Percentiles rank a stretch among this genome's conserved stretches.
phyloP scores from a whole-genome alignment of 2,113 vertebrate genomes.

The Eurystomus gularis region DNA sequence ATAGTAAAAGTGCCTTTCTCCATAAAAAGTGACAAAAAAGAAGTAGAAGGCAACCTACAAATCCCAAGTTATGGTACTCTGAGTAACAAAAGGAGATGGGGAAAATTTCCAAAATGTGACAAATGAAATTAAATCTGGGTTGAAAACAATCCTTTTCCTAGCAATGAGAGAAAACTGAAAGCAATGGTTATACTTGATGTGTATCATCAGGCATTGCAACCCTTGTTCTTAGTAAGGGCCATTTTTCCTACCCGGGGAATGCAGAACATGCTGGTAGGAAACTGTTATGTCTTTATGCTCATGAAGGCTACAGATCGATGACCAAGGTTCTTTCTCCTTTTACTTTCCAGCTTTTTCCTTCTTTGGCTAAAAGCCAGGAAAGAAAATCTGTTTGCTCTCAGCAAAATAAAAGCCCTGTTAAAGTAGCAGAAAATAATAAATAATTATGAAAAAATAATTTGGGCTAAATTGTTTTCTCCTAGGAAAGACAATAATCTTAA shows the following conservation, averaged over 20 bases:
- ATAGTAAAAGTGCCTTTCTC: not conserved
- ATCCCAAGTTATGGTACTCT: not conserved
- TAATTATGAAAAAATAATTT: not conserved
- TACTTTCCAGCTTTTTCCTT: not conserved
- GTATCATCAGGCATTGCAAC: not conserved
- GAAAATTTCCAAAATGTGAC: not conserved
- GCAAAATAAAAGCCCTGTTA: not conserved
- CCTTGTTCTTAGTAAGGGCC: not conserved
- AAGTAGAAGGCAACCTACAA: not conserved
- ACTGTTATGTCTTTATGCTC: not conserved
- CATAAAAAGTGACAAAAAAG: not conserved
- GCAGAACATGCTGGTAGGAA: not conserved
- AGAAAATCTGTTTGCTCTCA: not conserved
- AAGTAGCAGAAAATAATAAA: not conserved
- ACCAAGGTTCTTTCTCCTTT: not conserved
- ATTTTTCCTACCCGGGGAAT: not conserved
- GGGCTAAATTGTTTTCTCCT: not conserved
- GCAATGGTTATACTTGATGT: not conserved
- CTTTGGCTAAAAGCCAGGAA: not conserved
- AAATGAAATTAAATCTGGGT: not conserved
- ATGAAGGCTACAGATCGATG: not conserved
- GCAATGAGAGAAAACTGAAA: not conserved
- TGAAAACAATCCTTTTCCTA: not conserved
- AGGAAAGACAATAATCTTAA: conserved; percentile 12
- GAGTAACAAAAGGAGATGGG: not conserved